phyloP scores from a whole-genome alignment of 2,797 vertebrate genomes.

The Pangasius sanitwongsei region DNA sequence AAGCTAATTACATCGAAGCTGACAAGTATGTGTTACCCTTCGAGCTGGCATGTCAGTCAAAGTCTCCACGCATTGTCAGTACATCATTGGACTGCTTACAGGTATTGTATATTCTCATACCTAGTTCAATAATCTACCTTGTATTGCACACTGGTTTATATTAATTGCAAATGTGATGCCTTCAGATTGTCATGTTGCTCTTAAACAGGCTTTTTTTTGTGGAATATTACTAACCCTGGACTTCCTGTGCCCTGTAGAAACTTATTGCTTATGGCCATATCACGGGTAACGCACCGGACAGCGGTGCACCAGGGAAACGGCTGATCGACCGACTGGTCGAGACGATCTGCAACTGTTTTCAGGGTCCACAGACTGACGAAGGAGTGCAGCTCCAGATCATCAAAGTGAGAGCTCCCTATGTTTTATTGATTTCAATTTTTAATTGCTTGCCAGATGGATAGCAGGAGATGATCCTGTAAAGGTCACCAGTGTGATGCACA shows the following conservation, averaged over 20 bases:
- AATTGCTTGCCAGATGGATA: not conserved
- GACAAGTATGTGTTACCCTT: conserved; percentile 97
- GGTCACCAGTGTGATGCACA: not conserved
- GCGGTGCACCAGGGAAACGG: conserved; percentile 85
- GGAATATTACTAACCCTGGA: not conserved
- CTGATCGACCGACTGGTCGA: conserved; percentile 94
- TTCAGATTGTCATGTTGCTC: conserved; percentile 18
- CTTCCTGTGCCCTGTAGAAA: conserved; percentile 75
- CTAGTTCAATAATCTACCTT: not conserved
- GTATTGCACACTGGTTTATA: not conserved
- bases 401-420: conserved; percentile 79
- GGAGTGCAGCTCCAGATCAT: conserved; percentile 98
- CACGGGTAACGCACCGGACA: conserved; percentile 95
- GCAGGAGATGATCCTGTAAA: not conserved
- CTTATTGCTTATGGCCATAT: conserved; percentile 97
- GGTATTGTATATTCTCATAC: conserved; percentile 67
- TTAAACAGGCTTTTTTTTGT: not conserved
- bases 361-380: conserved; percentile 95
- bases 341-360: conserved; percentile 95
- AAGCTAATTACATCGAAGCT: conserved; percentile 96
- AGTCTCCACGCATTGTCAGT: conserved; percentile 94
- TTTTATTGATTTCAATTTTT: not conserved
- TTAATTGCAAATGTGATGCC: not conserved
- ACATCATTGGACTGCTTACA: conserved; percentile 96
- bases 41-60: conserved; percentile 96